Evolutionary conservation across 2,113 vertebrate species (phyloP).

Genomic region (Oryzias melastigma): DNA sequence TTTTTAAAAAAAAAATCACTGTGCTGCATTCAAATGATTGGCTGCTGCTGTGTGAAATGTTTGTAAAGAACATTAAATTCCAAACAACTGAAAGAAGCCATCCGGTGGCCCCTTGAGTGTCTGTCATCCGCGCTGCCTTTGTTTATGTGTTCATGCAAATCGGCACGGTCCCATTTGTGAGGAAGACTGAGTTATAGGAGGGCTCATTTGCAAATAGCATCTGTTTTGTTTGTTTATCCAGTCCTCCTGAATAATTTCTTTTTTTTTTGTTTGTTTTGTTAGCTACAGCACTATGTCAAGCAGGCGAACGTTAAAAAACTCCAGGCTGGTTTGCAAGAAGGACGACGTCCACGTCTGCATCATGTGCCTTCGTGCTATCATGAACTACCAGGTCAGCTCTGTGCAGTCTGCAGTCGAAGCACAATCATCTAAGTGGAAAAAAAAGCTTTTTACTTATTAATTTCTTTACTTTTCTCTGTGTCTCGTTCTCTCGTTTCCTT

Average conservation of each 20-base stretch:
- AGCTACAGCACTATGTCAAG: slow-evolving; percentile 91
- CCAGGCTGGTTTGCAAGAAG: slow-evolving; percentile 93
- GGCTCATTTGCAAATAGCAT: slow-evolving; percentile 37
- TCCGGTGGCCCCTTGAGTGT: slow-evolving; percentile 18
- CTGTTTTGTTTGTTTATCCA: slow-evolving; percentile 41
- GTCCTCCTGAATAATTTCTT: not conserved
- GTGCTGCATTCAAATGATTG: slow-evolving; percentile 61
- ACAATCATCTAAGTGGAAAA: slow-evolving; percentile 22
- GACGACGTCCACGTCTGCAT: slow-evolving; percentile 97
- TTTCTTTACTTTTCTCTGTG: slow-evolving; percentile 34
- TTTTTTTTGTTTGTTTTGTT: slow-evolving; percentile 13
- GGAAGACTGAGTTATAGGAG: slow-evolving; percentile 20
- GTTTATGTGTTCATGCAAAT: slow-evolving; percentile 47
- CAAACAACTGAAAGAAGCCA: slow-evolving; percentile 54
- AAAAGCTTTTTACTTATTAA: slow-evolving; percentile 9
- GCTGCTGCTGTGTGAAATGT: slow-evolving; percentile 51
- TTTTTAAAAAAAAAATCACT: slow-evolving; percentile 10
- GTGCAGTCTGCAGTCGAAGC: not conserved
- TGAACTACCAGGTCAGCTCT: slow-evolving; percentile 94
- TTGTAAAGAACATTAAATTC: slow-evolving; percentile 47
- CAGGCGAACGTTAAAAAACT: slow-evolving; percentile 92
- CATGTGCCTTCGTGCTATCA: slow-evolving; percentile 94
- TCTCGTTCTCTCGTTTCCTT: slow-evolving; percentile 22
- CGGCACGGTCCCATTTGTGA: slow-evolving; percentile 27
- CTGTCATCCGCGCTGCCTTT: slow-evolving; percentile 53